These are phyloP conservation scores for Papilio polyxenes DNA, from an alignment of 1,140 invertebrate genomes.

Conservation along the genomic window DNA sequence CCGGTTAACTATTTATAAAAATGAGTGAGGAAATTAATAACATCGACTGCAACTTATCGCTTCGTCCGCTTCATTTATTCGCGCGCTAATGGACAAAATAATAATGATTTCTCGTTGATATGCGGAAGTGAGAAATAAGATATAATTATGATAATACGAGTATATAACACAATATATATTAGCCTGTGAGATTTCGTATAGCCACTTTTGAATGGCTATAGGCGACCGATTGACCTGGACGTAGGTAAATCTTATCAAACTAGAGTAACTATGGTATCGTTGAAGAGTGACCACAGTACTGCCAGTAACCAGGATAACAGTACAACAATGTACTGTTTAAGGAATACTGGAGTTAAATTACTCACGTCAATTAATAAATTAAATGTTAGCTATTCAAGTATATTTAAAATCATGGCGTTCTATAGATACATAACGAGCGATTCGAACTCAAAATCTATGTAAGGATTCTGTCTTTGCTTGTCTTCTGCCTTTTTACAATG, in stretches of 20 bases:
- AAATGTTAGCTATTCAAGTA: too few relatives aligned
- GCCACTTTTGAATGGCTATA: background rate
- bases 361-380: background rate
- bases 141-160: constrained; percentile 1
- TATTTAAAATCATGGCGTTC: too few relatives aligned
- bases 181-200: background rate
- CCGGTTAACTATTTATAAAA: constrained; percentile 26
- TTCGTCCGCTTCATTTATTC: constrained; percentile 7
- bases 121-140: background rate
- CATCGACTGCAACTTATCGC: constrained; percentile 17
- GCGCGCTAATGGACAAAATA: background rate
- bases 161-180: background rate
- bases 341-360: background rate
- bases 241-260: background rate
- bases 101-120: constrained; percentile 12
- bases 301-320: background rate
- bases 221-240: background rate
- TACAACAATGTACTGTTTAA: background rate
- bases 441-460: too few relatives aligned
- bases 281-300: background rate
- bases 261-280: background rate
- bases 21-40: constrained; percentile 29
- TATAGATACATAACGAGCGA: too few relatives aligned
- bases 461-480: too few relatives aligned
- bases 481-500: too few relatives aligned